phyloP scores from a whole-genome alignment of 2,113 vertebrate species.

The Cochlearius cochlearius region DNA sequence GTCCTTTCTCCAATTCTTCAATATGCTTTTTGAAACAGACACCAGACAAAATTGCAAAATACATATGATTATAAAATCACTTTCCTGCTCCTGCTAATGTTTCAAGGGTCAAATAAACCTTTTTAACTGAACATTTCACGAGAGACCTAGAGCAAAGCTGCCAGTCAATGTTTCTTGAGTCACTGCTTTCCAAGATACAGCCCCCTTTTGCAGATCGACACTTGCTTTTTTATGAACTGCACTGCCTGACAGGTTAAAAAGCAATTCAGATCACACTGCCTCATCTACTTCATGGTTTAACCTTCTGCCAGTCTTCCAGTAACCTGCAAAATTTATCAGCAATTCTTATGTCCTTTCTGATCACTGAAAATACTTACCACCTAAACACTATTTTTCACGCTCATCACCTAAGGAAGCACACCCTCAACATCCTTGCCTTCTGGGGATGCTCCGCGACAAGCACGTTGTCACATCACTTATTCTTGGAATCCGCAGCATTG shows the following conservation, averaged over 20 bases:
- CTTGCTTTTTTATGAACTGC: background rate
- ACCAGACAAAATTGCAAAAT: background rate
- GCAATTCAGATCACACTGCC: background rate
- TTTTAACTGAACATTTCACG: background rate
- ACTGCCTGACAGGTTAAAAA: background rate
- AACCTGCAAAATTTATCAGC: background rate
- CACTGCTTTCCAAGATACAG: background rate
- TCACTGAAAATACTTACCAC: background rate
- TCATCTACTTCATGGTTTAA: background rate
- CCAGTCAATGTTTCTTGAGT: background rate
- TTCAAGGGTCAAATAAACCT: background rate
- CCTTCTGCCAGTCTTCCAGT: background rate
- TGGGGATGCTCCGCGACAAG: background rate
- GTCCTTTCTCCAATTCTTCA: background rate
- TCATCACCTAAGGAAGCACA: background rate
- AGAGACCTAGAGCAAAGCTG: background rate
- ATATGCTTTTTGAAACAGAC: background rate
- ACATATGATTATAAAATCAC: background rate
- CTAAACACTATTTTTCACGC: background rate
- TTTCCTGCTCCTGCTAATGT: background rate
- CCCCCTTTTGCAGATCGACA: background rate
- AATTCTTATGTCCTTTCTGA: background rate
- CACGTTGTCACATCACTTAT: background rate
- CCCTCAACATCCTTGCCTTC: background rate
- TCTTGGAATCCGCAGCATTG: background rate